These are phyloP conservation scores for Sphaerophoria taeniata DNA, from an alignment of 2,888 invertebrate species.

Conservation along the genomic window DNA sequence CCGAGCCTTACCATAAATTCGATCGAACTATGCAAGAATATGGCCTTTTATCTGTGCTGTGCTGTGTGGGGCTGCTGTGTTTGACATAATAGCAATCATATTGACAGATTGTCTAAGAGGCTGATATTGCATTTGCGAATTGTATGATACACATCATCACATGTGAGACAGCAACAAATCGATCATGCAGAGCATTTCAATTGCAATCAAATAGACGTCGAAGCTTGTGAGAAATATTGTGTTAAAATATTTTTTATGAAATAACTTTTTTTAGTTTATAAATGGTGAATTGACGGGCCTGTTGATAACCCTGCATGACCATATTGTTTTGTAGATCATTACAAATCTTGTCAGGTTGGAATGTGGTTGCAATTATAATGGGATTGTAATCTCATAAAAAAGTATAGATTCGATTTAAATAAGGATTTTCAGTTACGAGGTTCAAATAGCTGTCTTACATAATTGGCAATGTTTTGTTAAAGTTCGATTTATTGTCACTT, in stretches of 20 bases:
- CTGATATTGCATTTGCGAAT: slow-evolving; percentile 11
- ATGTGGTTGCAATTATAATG: slow-evolving; percentile 49
- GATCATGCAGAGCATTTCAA: slow-evolving; percentile 65
- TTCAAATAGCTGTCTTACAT: not conserved
- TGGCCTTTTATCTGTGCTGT: not conserved
- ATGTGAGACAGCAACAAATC: slow-evolving; percentile 34
- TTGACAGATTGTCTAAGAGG: slow-evolving; percentile 55
- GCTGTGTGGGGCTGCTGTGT: slow-evolving; percentile 23
- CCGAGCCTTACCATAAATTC: slow-evolving; percentile 66
- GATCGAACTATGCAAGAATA: slow-evolving; percentile 28
- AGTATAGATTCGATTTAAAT: slow-evolving; percentile 28
- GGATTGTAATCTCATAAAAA: slow-evolving; percentile 6
- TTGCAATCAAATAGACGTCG: slow-evolving; percentile 34
- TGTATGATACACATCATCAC: not conserved
- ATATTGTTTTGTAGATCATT: slow-evolving; percentile 32
- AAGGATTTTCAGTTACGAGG: slow-evolving; percentile 14
- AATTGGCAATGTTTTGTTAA: too few relatives aligned
- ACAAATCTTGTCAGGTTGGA: slow-evolving; percentile 52
- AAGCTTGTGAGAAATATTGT: slow-evolving; percentile 53
- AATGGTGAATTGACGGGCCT: not conserved
- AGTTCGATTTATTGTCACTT: too few relatives aligned
- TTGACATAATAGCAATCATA: slow-evolving; percentile 39
- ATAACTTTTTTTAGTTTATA: slow-evolving; percentile 19
- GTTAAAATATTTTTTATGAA: slow-evolving; percentile 68
- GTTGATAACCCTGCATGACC: slow-evolving; percentile 48